Evolutionary conservation across 2,888 invertebrate genomes (phyloP).

Genomic region (Epinotia brunnichana): DNA sequence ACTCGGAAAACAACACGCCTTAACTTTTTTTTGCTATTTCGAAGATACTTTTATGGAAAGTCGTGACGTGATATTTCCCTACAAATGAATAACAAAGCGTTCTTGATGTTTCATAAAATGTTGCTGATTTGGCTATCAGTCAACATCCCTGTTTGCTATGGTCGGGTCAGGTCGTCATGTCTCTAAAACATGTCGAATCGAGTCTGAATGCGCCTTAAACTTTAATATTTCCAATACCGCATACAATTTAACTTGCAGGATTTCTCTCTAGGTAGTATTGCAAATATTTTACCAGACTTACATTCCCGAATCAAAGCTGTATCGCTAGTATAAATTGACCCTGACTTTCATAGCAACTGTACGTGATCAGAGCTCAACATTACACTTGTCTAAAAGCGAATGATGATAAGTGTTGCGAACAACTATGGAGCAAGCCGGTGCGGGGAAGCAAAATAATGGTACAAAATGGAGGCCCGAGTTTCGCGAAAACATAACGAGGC

Average conservation of each 20-base stretch:
- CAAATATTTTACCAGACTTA: constrained; percentile 5
- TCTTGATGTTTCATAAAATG: too few species aligned
- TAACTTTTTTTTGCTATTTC: too few species aligned
- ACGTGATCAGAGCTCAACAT: not conserved
- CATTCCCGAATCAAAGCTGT: not conserved
- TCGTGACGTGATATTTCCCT: too few species aligned
- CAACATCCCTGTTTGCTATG: not conserved
- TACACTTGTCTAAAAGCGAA: not conserved
- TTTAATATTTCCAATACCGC: constrained; percentile 6
- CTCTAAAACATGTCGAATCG: not conserved
- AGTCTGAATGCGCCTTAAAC: not conserved
- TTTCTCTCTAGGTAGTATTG: constrained; percentile 14
- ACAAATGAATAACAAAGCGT: too few species aligned
- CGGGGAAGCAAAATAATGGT: constrained; percentile 24
- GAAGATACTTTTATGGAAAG: too few species aligned
- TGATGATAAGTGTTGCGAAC: not conserved
- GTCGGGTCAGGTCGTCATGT: not conserved
- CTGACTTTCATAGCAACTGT: not conserved
- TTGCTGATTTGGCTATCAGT: not conserved
- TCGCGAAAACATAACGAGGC: constrained; percentile 19
- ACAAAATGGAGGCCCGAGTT: constrained; percentile 23
- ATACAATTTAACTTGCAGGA: not conserved
- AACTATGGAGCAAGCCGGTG: constrained; percentile 14
- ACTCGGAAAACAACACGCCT: too few species aligned
- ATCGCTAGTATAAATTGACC: not conserved